Conservation (phyloP, 2,797 vertebrate species). For the Poeciliopsis infans region DNA sequence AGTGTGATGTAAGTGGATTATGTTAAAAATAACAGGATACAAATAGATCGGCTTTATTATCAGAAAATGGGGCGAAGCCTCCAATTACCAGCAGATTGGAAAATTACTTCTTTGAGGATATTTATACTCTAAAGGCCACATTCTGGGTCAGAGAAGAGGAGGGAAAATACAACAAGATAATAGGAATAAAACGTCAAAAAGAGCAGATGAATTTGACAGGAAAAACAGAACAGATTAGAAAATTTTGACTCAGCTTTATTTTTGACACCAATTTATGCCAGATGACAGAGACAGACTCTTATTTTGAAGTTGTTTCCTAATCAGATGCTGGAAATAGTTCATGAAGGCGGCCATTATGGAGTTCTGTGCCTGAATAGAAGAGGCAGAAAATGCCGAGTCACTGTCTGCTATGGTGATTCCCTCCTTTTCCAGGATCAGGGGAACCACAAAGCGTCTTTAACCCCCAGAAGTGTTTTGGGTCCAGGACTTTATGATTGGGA, state of each 20-base stretch:
- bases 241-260: neutral
- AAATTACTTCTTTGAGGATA: neutral
- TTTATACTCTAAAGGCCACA: neutral
- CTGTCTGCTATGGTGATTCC: neutral
- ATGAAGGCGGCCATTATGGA: neutral
- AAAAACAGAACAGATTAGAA: neutral
- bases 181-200: neutral
- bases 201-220: neutral
- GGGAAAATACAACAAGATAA: neutral
- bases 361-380: neutral
- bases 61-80: neutral
- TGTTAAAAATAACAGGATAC: neutral
- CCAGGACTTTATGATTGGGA: neutral
- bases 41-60: neutral
- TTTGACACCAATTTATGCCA: neutral
- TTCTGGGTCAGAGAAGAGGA: neutral
- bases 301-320: neutral
- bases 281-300: neutral
- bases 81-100: neutral
- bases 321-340: neutral
- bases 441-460: neutral
- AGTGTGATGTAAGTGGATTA: neutral
- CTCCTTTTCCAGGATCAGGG: neutral
- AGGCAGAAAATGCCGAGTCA: neutral
- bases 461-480: neutral